These are phyloP conservation scores for Diarsia rubi DNA, from an alignment of 2,888 invertebrate species.

Conservation along the genomic window DNA sequence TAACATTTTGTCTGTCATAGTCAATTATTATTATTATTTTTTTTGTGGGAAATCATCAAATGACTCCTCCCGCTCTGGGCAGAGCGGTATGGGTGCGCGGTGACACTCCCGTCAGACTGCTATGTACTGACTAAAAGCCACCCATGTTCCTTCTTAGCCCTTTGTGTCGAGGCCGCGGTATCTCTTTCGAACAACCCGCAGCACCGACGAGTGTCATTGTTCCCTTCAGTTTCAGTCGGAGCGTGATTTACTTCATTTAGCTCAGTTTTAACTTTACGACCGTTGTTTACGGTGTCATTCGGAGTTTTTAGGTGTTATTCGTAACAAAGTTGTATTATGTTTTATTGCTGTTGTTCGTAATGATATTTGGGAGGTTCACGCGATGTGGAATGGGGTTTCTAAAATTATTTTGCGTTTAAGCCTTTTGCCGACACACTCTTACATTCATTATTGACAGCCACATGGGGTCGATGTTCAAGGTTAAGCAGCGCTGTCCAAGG, in stretches of 20 bases:
- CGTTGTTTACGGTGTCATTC: constrained; percentile 48
- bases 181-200: too few species aligned
- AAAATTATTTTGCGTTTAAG: constrained; percentile 10
- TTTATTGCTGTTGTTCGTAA: constrained; percentile 59
- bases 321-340: constrained; percentile 41
- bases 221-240: constrained; percentile 22
- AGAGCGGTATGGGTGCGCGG: too few species aligned
- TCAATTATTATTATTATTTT: too few species aligned
- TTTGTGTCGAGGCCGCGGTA: too few species aligned
- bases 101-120: too few species aligned
- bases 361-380: constrained; percentile 53
- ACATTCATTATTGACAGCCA: neutral
- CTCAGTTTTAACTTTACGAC: constrained; percentile 57
- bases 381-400: constrained; percentile 26
- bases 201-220: too few species aligned
- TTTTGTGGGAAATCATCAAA: too few species aligned
- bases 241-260: constrained; percentile 59
- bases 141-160: too few species aligned
- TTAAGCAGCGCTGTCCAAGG: neutral
- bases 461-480: neutral
- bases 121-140: too few species aligned
- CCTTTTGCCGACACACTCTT: neutral
- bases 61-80: too few species aligned
- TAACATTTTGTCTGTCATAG: constrained; percentile 24
- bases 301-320: constrained; percentile 55